Percentiles rank a stretch among this genome's conserved stretches.
Evolutionary conservation across 2,888 invertebrate genomes (phyloP).

Genomic region (Agrilus cyanescens): DNA sequence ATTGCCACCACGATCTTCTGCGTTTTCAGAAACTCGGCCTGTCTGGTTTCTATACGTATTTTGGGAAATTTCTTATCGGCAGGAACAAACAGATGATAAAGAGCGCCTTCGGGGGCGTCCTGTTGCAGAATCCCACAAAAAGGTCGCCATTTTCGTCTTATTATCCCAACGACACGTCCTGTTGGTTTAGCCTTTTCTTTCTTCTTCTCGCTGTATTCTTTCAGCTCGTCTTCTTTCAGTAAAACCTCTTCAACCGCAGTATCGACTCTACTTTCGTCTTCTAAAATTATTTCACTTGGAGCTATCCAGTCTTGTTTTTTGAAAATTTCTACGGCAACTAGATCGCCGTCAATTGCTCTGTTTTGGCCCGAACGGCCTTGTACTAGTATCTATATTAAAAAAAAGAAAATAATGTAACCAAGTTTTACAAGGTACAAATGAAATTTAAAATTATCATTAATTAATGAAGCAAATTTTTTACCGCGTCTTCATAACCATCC

Average conservation of each 20-base stretch:
- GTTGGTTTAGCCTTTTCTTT: constrained; percentile 43
- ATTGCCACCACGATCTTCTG: constrained; percentile 92
- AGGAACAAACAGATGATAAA: constrained; percentile 82
- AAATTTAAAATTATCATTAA: neutral
- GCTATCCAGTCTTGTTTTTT: constrained; percentile 83
- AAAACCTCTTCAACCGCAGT: constrained; percentile 55
- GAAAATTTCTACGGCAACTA: constrained; percentile 81
- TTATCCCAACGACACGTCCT: constrained; percentile 83
- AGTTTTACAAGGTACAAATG: neutral
- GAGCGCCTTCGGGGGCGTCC: constrained; percentile 44
- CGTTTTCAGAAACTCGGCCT: constrained; percentile 64
- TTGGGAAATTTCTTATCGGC: constrained; percentile 90
- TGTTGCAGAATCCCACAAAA: constrained; percentile 92
- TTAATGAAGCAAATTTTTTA: constrained; percentile 36
- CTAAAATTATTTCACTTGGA: constrained; percentile 74
- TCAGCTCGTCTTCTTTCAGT: constrained; percentile 40
- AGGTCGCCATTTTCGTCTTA: constrained; percentile 92
- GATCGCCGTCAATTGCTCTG: constrained; percentile 88
- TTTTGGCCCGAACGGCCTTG: constrained; percentile 82
- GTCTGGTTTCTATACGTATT: constrained; percentile 90
- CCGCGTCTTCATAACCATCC: constrained; percentile 66
- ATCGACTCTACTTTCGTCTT: constrained; percentile 53
- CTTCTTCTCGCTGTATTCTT: constrained; percentile 8
- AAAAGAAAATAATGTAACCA: constrained; percentile 6
- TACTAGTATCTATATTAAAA: constrained; percentile 61